Evolutionary conservation across 2,113 vertebrate genomes (phyloP), one percentile per base, ranked within the genome.

Genomic region (Triplophysa tibetana): DNA sequence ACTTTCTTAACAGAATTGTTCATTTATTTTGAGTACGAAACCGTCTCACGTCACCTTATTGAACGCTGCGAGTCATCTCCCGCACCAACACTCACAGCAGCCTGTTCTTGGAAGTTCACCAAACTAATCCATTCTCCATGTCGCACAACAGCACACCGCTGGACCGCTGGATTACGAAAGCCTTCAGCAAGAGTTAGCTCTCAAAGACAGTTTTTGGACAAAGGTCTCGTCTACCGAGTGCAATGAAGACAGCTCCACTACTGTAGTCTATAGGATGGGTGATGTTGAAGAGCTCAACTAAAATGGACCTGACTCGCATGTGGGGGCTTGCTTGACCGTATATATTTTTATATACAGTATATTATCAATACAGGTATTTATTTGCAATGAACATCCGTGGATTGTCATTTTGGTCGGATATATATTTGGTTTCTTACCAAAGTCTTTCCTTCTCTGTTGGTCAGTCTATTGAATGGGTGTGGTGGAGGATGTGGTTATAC

Each of bases 251-350:
- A 94, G 94, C 92, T 97, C 96, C 90, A 98, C 95, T 90, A 98
- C 96, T 91, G 88, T 99, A 96, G 95, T 99, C 77, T 99, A 98
- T 98, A 97, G 97, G 93, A 96, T 97, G 96, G 95, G 97, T 92
- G 92, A 90, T 89, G 93, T 93, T 88, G 91, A 87, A 90, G 92
- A 98, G 88, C 93, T 92, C 88, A 84, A 65, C 86, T 85, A 75
- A 61, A 58, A 68, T n/a, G 45, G 80, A 78, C 54, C 81, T 54
- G 56, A 41, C 29, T 29, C 48, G 29, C 8, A 58, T 68, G 63
- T 16, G 50, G 19, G 4, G 21, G 64, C 68, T 45, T 52, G 8
- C 23, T 2, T 56, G 21, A 62, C 38, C 10, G 7, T 19, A 54
- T 64, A 76, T 77, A 65, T 77, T 65, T 66, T 11, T 45, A 21